Percentiles rank a stretch among this genome's conserved stretches.
Conservation (phyloP, 2,888 invertebrate genomes). For the Sesia apiformis region DNA sequence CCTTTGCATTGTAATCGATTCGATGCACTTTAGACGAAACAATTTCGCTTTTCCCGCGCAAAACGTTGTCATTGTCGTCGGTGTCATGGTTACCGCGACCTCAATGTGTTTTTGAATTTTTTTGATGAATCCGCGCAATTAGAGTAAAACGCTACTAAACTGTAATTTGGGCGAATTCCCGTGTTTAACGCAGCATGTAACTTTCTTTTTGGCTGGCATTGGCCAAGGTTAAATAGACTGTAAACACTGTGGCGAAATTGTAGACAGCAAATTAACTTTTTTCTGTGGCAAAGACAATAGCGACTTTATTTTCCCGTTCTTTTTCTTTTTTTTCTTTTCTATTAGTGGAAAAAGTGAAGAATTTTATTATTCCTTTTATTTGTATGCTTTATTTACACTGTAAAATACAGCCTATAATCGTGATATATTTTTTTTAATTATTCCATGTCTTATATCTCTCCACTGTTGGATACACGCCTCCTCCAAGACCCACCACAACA, state of each 20-base stretch:
- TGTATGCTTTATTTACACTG: too few species aligned
- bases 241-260: conserved; percentile 31
- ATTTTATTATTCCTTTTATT: too few species aligned
- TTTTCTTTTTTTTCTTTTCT: too few species aligned
- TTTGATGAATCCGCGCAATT: conserved; percentile 56
- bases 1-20: background rate
- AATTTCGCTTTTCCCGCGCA: conserved; percentile 39
- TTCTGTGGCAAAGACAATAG: too few species aligned
- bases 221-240: conserved; percentile 61
- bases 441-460: too few species aligned
- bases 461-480: too few species aligned
- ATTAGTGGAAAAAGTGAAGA: too few species aligned
- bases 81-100: conserved; percentile 35
- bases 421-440: too few species aligned
- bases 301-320: too few species aligned
- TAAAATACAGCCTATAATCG: too few species aligned
- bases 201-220: conserved; percentile 55
- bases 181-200: conserved; percentile 59
- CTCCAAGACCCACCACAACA: too few species aligned
- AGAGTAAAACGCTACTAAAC: conserved; percentile 63
- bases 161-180: conserved; percentile 59
- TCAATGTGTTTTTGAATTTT: conserved; percentile 30
- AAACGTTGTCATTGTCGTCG: conserved; percentile 48
- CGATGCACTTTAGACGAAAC: background rate
- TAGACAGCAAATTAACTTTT: too few species aligned